Evolutionary conservation across 2,888 invertebrate genomes (phyloP).

Genomic region (Parnassius smintheus): DNA sequence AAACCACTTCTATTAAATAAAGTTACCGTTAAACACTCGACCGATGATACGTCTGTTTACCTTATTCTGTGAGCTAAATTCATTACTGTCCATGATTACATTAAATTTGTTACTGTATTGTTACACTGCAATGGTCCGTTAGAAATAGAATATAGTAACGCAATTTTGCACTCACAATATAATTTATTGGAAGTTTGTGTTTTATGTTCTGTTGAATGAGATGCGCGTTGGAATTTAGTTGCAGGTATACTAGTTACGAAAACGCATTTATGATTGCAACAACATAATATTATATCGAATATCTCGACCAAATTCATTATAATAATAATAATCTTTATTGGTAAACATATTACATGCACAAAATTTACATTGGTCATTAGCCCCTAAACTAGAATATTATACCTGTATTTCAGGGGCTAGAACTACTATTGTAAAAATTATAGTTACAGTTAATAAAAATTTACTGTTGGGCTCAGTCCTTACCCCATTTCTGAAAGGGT

Average conservation of each 20-base stretch:
- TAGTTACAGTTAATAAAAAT: no score
- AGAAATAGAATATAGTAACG: conserved; percentile 46
- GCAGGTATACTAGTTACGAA: conserved; percentile 12
- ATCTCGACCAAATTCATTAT: no score
- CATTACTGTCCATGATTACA: background rate
- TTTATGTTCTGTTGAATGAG: conserved; percentile 31
- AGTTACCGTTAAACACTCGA: conserved; percentile 57
- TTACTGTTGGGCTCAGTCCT: no score
- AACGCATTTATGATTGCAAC: conserved; percentile 5
- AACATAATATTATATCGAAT: background rate
- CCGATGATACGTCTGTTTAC: conserved; percentile 34
- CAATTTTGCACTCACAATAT: conserved; percentile 28
- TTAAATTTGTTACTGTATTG: conserved; percentile 29
- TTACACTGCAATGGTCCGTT: conserved; percentile 34
- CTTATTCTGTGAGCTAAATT: conserved; percentile 34
- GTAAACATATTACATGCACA: no score
- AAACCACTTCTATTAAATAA: conserved; percentile 54
- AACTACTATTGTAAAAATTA: no score
- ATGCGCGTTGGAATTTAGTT: conserved; percentile 23
- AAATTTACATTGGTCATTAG: no score
- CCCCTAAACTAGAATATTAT: no score
- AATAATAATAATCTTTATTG: no score
- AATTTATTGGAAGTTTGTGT: conserved; percentile 30
- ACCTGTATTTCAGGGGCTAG: no score
- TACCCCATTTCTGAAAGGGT: no score